Conservation (phyloP, 2,797 vertebrate genomes). For the Amniataba percoides region DNA sequence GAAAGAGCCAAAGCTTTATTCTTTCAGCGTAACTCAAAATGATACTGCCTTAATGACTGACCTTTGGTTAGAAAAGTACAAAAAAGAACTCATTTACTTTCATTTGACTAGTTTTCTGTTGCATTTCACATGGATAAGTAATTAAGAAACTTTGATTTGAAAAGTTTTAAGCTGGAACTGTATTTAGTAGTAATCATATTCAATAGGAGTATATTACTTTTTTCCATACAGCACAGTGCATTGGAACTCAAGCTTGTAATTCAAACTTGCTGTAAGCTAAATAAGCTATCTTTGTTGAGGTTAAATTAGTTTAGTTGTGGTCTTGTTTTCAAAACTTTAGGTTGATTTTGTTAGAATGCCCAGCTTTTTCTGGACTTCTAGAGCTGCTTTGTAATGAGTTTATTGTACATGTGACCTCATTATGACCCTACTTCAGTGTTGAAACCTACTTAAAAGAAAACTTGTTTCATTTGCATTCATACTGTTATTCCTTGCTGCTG, state of each 20-base stretch:
- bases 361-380: conserved; percentile 18
- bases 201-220: neutral
- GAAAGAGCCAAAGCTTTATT: conserved; percentile 66
- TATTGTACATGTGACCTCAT: conserved; percentile 37
- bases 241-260: conserved; percentile 37
- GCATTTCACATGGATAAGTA: neutral
- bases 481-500: conserved; percentile 47
- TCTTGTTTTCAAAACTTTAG: conserved; percentile 2
- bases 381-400: conserved; percentile 40
- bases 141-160: conserved; percentile 8
- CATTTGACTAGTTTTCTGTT: conserved; percentile 29
- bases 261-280: conserved; percentile 18
- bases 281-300: neutral
- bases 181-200: neutral
- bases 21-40: conserved; percentile 23
- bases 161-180: conserved; percentile 1
- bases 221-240: conserved; percentile 17
- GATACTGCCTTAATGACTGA: conserved; percentile 76
- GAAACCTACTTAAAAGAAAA: conserved; percentile 15
- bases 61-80: conserved; percentile 58
- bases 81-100: neutral
- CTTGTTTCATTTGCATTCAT: conserved; percentile 31
- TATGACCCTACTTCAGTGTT: conserved; percentile 36
- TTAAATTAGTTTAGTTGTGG: neutral
- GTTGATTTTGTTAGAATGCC: conserved; percentile 4